Percentiles rank a stretch among this genome's conserved stretches.
phyloP scores from a whole-genome alignment of 2,113 vertebrate species.

The Xiphias gladius region DNA sequence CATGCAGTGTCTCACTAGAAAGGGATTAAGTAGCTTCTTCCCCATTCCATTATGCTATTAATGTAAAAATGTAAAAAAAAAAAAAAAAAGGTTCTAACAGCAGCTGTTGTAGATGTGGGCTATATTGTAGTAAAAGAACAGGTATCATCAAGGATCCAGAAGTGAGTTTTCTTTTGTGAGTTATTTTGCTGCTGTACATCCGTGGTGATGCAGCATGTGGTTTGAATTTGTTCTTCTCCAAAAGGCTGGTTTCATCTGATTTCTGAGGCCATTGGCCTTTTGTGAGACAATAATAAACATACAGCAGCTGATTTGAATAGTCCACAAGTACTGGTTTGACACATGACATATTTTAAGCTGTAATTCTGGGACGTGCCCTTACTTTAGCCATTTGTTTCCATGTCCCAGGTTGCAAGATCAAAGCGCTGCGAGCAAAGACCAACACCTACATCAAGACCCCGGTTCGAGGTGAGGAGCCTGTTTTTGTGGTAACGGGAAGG shows the following conservation, averaged over 20 bases:
- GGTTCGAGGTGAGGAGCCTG: slow-evolving; percentile 97
- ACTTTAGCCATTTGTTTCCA: slow-evolving; percentile 17
- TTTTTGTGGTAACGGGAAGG: slow-evolving; percentile 97
- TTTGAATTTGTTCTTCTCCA: slow-evolving; percentile 72
- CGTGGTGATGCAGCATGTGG: slow-evolving; percentile 74
- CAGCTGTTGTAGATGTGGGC: slow-evolving; percentile 1
- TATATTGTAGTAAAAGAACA: not conserved
- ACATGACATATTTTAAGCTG: slow-evolving; percentile 19
- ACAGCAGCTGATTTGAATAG: slow-evolving; percentile 37
- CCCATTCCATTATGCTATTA: not conserved
- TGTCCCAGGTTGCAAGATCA: slow-evolving; percentile 95
- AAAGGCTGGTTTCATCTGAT: slow-evolving; percentile 49
- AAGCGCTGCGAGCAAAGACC: slow-evolving; percentile 97
- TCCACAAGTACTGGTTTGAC: slow-evolving; percentile 15
- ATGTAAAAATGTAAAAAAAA: not conserved
- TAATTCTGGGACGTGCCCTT: slow-evolving; percentile 27
- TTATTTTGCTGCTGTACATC: slow-evolving; percentile 72
- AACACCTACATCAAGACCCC: slow-evolving; percentile 99
- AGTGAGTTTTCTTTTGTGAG: slow-evolving; percentile 28
- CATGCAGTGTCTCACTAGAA: not conserved
- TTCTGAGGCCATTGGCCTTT: slow-evolving; percentile 24
- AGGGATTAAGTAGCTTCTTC: slow-evolving; percentile 4
- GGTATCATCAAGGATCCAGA: slow-evolving; percentile 34
- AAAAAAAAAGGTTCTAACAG: not conserved
- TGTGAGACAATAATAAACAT: slow-evolving; percentile 49